Evolutionary conservation across 2,888 invertebrate species (phyloP), one percentile per base, ranked within the genome.

Genomic region (Diarsia rubi): DNA sequence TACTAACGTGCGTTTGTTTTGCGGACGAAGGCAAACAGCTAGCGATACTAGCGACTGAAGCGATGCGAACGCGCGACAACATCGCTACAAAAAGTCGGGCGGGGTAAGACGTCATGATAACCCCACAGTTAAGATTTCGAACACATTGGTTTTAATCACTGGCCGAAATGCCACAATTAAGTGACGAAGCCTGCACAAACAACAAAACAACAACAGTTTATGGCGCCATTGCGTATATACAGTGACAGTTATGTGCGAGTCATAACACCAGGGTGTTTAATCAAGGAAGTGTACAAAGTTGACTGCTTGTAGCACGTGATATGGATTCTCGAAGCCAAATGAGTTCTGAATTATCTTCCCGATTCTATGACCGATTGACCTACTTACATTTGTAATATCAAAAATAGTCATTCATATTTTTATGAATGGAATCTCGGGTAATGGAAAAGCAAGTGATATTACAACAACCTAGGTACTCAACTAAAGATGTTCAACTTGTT

Each of bases 221-320:
- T 52, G 82, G 69, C 75, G 84, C 75, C 81, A 69, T 60, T 54
- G 37, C 14, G 64, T 63, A 54, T 52, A 84, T 49, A 60, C n/a
- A 60, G 27, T 62, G 66, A 75, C 69, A 71, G 75, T 73, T 75
- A 76, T 59, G 67, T 75, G 3, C 54, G 57, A 57, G 42, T 62
- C 60, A 70, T 81, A 84, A 73, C 81, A 62, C 42, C 24, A 16
- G 9, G 57, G 66, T 64, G 60, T 83, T 83, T 82, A 84, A 82
- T 73, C 64, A 82, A 81, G 76, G 75, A 80, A 84, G 81, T 70
- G 75, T 84, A n/a, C 75, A 83, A 75, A 81, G 83, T 83, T 79
- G 69, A 63, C 59, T 54, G 75, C n/a, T 69, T 47, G 12, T 70
- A 70, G 16, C 57, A 27, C 59, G 71, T 75, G 45, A 47, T 57